These are phyloP conservation scores for Brevipalpus yothersi DNA, from an alignment of 1,140 invertebrate genomes.

Conservation along the genomic window DNA sequence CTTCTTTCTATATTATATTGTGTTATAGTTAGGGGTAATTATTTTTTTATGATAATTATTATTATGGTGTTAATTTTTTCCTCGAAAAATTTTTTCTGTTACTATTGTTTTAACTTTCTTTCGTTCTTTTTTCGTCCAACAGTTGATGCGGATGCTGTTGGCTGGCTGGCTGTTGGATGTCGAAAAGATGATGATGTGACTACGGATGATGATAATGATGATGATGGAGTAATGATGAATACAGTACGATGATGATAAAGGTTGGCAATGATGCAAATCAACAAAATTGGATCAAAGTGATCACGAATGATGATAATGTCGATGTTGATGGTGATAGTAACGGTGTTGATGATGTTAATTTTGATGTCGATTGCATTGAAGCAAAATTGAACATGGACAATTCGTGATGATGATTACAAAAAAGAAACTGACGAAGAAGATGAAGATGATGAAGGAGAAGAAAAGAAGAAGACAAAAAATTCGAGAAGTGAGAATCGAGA, in stretches of 20 bases:
- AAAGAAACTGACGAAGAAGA: neutral
- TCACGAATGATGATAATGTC: neutral
- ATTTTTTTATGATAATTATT: neutral
- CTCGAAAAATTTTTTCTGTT: neutral
- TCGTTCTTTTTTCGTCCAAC: neutral
- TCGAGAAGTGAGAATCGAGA: neutral
- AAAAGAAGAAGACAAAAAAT: neutral
- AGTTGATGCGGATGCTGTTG: neutral
- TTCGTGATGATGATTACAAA: neutral
- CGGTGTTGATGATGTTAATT: neutral
- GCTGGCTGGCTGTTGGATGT: neutral
- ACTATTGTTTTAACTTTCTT: neutral
- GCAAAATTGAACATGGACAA: neutral
- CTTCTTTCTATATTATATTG: too few relatives aligned
- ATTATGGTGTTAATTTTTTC: neutral
- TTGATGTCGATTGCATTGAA: neutral
- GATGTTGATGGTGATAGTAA: neutral
- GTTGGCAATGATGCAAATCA: neutral
- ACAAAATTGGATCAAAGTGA: neutral
- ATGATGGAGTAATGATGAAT: neutral
- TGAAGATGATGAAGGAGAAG: neutral
- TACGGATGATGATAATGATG: neutral
- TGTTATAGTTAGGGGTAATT: neutral
- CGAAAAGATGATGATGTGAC: neutral
- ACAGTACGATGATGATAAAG: neutral